These are phyloP conservation scores for Xiphophorus maculatus DNA, from an alignment of 2,113 vertebrate species.

Conservation along the genomic window DNA sequence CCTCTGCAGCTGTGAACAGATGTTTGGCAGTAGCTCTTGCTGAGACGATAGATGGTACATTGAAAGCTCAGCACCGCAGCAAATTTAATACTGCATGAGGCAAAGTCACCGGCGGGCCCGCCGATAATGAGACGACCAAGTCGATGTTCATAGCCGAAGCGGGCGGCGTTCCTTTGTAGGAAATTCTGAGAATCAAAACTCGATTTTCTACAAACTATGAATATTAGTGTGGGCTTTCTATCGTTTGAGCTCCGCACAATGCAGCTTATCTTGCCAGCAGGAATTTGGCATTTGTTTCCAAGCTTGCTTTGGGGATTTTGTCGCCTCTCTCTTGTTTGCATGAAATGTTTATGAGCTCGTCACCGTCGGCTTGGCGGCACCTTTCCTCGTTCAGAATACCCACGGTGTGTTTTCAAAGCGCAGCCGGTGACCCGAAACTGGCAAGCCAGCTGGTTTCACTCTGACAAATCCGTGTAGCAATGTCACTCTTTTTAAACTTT, in stretches of 20 bases:
- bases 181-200: conserved; percentile 10
- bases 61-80: conserved; percentile 25
- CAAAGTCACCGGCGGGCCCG: conserved; percentile 15
- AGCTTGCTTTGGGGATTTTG: conserved; percentile 15
- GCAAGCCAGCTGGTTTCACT: background rate
- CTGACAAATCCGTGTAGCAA: background rate
- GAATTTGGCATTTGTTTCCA: background rate
- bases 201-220: background rate
- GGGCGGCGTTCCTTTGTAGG: conserved; percentile 2
- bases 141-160: conserved; percentile 5
- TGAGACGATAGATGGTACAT: conserved; percentile 34
- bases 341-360: conserved; percentile 31
- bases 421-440: conserved; percentile 15
- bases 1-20: conserved; percentile 53
- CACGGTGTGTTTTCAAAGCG: conserved; percentile 21
- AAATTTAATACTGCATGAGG: conserved; percentile 31
- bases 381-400: conserved; percentile 10
- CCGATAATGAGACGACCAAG: conserved; percentile 5
- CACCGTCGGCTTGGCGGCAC: conserved; percentile 16
- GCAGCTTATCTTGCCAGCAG: conserved; percentile 18
- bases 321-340: conserved; percentile 7
- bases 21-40: conserved; percentile 46
- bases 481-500: background rate
- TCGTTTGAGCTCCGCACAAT: conserved; percentile 4
- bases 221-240: background rate